Base-by-base conservation (phyloP, 1,140 invertebrate species). In the Zaprionus ornatus region DNA sequence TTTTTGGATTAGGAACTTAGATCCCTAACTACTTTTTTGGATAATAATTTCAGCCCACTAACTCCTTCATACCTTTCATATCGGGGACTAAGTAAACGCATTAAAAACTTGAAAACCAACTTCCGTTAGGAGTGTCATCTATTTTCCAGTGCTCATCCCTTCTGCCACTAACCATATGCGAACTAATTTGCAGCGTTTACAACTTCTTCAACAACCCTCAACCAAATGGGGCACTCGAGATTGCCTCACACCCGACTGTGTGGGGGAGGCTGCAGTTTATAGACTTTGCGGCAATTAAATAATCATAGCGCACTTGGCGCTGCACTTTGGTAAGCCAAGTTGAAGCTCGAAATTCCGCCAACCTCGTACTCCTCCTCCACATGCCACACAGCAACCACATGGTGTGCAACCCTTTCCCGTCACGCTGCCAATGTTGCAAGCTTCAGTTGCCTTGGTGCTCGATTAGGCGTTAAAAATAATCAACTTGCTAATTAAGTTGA, bases 401-500 rank as follows among this genome's bases (percentile, higher is more conserved):
- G 65, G 29, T 32, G 29, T n/a, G 40, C 50, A 57, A 61, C 27
- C 32, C 48, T 61, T 13, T n/a, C 9, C 15, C 15, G 40, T 54
- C 17, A 21, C 37, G 63, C 50, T 35, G 10, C 50, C 17, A 64
- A 55, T 40, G 54, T n/a, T n/a, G 60, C 27, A 63, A 35, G 21
- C 19, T 59, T 17, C 17, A 19, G 19, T 40, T 32, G 37, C 42
- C 23, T 27, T 71, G 62, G 54, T 71, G 85, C 85, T 90, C 85
- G 85, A 88, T 88, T 82, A 68, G 78, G 79, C 85, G 85, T 79
- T 79, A 76, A 90, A 81, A 88, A 90, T 88, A 87, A 90, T 88
- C 86, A 88, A 90, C 78, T 77, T 90, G 74, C 85, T 88, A 90
- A 88, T 88, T 90, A 90, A 78, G 85, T 90, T 88, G 85, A 74